phyloP scores from a whole-genome alignment of 2,888 invertebrate genomes.

The Kryphioiulus occultus region DNA sequence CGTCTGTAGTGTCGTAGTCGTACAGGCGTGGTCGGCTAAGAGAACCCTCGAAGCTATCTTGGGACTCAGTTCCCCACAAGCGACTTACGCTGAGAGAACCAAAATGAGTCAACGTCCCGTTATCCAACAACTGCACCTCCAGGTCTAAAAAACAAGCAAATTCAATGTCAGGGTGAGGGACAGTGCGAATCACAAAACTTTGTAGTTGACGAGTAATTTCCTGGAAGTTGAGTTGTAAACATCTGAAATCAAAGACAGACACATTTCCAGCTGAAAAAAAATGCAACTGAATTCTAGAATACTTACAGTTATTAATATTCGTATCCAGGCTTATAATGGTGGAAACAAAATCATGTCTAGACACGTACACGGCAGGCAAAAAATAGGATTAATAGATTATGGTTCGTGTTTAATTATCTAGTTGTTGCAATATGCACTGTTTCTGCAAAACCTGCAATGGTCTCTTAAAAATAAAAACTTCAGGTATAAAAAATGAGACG shows the following conservation, averaged over 20 bases:
- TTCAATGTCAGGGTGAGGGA: neutral
- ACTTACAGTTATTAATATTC: neutral
- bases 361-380: neutral
- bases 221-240: neutral
- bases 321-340: neutral
- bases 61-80: conserved; percentile 25
- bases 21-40: neutral
- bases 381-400: neutral
- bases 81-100: conserved; percentile 4
- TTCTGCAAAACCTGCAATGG: neutral
- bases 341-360: neutral
- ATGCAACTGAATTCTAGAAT: neutral
- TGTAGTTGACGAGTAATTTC: neutral
- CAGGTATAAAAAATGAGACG: neutral
- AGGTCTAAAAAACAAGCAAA: conserved; percentile 6
- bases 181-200: neutral
- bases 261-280: neutral
- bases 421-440: neutral
- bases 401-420: neutral
- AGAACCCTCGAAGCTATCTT: conserved; percentile 14
- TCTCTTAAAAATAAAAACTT: neutral
- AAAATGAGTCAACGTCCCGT: conserved; percentile 33
- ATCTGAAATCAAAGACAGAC: neutral
- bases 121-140: conserved; percentile 42
- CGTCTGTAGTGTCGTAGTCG: conserved; percentile 39